Evolutionary conservation across 2,888 invertebrate genomes (phyloP).

Genomic region (Apamea anceps): DNA sequence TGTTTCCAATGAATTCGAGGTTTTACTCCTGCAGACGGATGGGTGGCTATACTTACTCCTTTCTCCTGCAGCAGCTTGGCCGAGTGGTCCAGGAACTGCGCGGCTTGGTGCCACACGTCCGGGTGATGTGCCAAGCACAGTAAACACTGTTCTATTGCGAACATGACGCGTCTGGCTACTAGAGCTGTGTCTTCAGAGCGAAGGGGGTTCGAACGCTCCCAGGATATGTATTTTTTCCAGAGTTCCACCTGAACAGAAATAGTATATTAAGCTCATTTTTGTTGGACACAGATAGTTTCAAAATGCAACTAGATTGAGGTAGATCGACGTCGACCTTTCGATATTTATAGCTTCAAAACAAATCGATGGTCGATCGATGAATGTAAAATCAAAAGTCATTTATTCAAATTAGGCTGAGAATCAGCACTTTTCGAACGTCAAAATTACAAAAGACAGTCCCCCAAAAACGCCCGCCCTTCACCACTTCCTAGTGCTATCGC

Average conservation of each 20-base stretch:
- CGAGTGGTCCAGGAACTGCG: constrained; percentile 98
- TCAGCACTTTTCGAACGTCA: too few relatives aligned
- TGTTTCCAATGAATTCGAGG: neutral
- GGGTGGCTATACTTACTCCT: constrained; percentile 91
- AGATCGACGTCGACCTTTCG: too few relatives aligned
- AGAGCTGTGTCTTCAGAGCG: constrained; percentile 98
- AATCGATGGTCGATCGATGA: too few relatives aligned
- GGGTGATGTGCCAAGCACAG: constrained; percentile 99
- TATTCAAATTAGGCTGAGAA: too few relatives aligned
- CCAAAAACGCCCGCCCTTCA: too few relatives aligned
- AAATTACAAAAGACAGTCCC: too few relatives aligned
- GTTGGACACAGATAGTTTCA: too few relatives aligned
- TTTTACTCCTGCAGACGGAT: neutral
- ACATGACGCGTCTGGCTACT: constrained; percentile 98
- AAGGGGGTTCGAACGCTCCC: constrained; percentile 99
- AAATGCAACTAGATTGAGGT: too few relatives aligned
- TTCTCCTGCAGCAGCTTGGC: constrained; percentile 98
- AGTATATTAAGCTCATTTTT: too few relatives aligned
- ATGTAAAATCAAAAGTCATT: too few relatives aligned
- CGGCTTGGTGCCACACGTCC: constrained; percentile 99
- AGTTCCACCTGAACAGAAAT: constrained; percentile 94
- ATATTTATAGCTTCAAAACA: too few relatives aligned
- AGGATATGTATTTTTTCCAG: constrained; percentile 99
- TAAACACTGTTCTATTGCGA: constrained; percentile 99
- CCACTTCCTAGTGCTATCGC: too few relatives aligned